A percentile compares a stretch with the other conserved stretches of the same genome.
Conservation (phyloP, 2,888 invertebrate genomes). For the Fabriciana adippe region DNA sequence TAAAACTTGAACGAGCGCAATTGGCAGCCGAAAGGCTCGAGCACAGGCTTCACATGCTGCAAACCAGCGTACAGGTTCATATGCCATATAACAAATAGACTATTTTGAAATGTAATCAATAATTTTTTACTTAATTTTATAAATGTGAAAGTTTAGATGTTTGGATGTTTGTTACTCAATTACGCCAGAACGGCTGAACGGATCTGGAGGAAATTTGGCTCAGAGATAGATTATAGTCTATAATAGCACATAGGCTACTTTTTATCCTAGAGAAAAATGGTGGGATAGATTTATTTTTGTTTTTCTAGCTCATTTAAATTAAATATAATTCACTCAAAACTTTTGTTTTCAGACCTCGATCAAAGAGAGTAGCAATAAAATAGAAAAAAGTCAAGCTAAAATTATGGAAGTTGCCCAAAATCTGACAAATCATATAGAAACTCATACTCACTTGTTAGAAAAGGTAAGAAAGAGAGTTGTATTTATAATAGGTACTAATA, state of each 20-base stretch:
- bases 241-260: too few relatives aligned
- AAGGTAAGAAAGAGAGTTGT: slow-evolving; percentile 55
- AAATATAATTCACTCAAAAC: neutral
- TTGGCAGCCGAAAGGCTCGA: slow-evolving; percentile 76
- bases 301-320: neutral
- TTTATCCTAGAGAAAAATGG: too few relatives aligned
- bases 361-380: slow-evolving; percentile 68
- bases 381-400: slow-evolving; percentile 68
- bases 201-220: too few relatives aligned
- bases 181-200: too few relatives aligned
- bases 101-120: neutral
- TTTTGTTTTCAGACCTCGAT: slow-evolving; percentile 68
- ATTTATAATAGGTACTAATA: neutral
- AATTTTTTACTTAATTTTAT: neutral
- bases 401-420: slow-evolving; percentile 67
- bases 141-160: too few relatives aligned
- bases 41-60: slow-evolving; percentile 74
- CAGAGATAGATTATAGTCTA: too few relatives aligned
- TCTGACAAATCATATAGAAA: slow-evolving; percentile 65
- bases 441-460: slow-evolving; percentile 67
- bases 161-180: too few relatives aligned
- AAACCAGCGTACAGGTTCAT: slow-evolving; percentile 70
- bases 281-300: too few relatives aligned
- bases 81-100: slow-evolving; percentile 1
- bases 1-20: slow-evolving; percentile 74